Conservation (phyloP, 1,140 invertebrate species). For the Ruditapes philippinarum region DNA sequence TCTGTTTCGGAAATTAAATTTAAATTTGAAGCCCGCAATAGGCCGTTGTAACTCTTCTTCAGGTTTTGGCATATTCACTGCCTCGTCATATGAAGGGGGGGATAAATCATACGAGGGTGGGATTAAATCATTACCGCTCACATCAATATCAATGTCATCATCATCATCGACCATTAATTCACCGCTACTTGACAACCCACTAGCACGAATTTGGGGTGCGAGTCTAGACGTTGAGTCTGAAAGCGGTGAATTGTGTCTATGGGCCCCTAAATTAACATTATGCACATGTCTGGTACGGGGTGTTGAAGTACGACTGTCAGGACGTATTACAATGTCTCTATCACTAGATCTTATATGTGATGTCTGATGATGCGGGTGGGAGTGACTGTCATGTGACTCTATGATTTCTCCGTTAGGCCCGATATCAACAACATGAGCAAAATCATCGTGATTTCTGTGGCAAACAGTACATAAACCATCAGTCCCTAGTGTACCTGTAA, state of each 20-base stretch:
- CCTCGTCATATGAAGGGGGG: conserved; percentile 62
- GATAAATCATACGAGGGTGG: conserved; percentile 64
- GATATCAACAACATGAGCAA: conserved; percentile 58
- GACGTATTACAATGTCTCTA: background rate
- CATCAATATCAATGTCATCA: conserved; percentile 56
- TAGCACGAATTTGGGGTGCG: background rate
- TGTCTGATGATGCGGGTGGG: background rate
- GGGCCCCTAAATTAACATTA: background rate
- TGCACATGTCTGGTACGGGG: background rate
- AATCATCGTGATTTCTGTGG: conserved; percentile 55
- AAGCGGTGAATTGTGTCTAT: background rate
- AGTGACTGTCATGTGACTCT: conserved; percentile 10
- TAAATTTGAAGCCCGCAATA: background rate
- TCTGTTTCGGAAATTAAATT: conserved; percentile 39
- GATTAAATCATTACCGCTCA: conserved; percentile 64
- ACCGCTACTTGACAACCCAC: background rate
- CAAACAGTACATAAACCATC: conserved; percentile 61
- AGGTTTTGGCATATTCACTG: conserved; percentile 61
- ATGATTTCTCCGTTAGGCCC: conserved; percentile 37
- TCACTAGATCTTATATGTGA: background rate
- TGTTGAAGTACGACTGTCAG: background rate
- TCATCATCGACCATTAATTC: conserved; percentile 32
- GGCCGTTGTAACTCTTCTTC: background rate
- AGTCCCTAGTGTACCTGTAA: conserved; percentile 33
- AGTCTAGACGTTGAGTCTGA: background rate